Conservation (phyloP, 2,797 vertebrate species). For the Phrynocephalus guinanensis region DNA sequence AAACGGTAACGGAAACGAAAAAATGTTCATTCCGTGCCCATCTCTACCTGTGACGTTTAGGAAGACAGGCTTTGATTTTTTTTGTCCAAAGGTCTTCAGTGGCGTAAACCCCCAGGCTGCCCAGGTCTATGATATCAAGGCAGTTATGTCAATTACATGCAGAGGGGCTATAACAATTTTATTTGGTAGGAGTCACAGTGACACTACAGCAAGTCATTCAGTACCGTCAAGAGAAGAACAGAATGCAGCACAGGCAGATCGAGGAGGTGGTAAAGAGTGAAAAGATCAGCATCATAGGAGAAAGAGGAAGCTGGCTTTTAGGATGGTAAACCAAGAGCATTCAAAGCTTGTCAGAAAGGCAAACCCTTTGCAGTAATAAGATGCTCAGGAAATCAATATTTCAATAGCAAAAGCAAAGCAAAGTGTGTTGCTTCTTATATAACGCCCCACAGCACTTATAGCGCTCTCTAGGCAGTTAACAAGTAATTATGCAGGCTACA, state of each 20-base stretch:
- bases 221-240: background rate
- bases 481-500: too few species aligned
- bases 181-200: background rate
- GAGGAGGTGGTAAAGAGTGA: background rate
- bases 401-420: accelerated
- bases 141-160: background rate
- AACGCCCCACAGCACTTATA: too few species aligned
- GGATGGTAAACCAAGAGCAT: background rate
- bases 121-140: background rate
- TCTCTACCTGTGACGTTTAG: background rate
- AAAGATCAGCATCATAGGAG: background rate
- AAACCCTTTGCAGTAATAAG: background rate
- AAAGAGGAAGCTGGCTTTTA: background rate
- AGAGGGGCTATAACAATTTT: background rate
- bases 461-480: too few species aligned
- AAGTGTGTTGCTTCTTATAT: background rate
- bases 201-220: background rate
- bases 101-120: background rate
- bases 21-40: too few species aligned
- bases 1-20: too few species aligned
- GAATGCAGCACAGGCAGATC: background rate
- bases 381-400: background rate
- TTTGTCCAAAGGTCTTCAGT: background rate
- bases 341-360: background rate
- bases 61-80: background rate